Evolutionary conservation across 1,140 invertebrate genomes (phyloP).

Genomic region (Platorchestia sp.): DNA sequence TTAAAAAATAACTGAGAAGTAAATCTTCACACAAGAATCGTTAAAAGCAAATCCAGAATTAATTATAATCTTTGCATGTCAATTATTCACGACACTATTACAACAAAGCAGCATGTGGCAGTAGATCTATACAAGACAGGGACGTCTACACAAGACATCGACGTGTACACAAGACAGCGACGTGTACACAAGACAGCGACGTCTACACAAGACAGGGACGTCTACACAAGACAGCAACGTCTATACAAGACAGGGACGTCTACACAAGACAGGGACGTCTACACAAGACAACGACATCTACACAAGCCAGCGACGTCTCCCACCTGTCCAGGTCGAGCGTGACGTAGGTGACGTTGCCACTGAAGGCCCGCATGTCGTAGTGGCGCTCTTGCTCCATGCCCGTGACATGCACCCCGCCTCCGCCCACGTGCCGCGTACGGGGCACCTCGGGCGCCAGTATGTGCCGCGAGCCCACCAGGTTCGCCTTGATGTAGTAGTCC

Average conservation of each 20-base stretch:
- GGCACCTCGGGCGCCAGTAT: conserved; percentile 64
- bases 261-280: too few species aligned
- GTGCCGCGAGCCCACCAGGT: conserved; percentile 61
- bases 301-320: background rate
- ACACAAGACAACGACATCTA: too few species aligned
- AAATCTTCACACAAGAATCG: too few species aligned
- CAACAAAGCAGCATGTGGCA: too few species aligned
- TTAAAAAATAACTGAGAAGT: too few species aligned
- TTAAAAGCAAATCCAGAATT: background rate
- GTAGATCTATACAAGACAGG: too few species aligned
- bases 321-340: conserved; percentile 59
- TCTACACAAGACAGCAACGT: too few species aligned
- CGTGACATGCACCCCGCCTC: conserved; percentile 62
- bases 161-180: too few species aligned
- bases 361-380: conserved; percentile 61
- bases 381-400: conserved; percentile 62
- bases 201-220: too few species aligned
- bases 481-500: conserved; percentile 42
- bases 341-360: conserved; percentile 30
- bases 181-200: too few species aligned
- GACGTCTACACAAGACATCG: too few species aligned
- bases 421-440: conserved; percentile 62
- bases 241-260: too few species aligned
- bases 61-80: background rate
- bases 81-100: background rate